These are phyloP conservation scores for Mythimna vitellina DNA, from an alignment of 2,888 invertebrate genomes.

Conservation along the genomic window DNA sequence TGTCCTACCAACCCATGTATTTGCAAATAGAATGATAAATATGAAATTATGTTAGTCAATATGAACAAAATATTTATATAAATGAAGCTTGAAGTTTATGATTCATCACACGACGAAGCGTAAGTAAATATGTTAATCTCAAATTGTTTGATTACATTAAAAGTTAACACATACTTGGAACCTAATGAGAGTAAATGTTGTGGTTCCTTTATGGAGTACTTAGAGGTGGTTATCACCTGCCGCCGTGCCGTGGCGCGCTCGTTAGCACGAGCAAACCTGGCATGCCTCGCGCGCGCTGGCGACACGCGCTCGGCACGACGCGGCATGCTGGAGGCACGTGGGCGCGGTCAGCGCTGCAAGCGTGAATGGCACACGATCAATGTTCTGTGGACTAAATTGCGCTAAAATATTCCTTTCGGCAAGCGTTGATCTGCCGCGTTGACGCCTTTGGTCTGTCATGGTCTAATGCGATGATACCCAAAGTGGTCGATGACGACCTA, in stretches of 20 bases:
- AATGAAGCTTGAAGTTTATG: too few species aligned
- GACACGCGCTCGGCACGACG: constrained; percentile 1
- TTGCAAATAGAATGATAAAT: too few species aligned
- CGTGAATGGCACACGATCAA: not conserved
- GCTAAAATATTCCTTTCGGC: not conserved
- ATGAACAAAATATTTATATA: too few species aligned
- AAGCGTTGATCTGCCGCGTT: too few species aligned
- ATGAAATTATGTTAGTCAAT: too few species aligned
- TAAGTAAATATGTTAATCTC: not conserved
- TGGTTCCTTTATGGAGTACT: constrained; percentile 8
- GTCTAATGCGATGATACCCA: too few species aligned
- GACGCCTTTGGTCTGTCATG: too few species aligned
- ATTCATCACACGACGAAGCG: too few species aligned
- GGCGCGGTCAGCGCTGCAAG: too few species aligned
- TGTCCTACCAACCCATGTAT: too few species aligned
- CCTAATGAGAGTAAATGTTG: constrained; percentile 15
- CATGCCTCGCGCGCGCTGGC: not conserved
- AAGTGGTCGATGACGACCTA: too few species aligned
- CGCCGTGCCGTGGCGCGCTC: constrained; percentile 9
- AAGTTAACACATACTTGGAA: constrained; percentile 29
- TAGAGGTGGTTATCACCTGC: constrained; percentile 30
- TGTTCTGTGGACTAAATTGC: not conserved
- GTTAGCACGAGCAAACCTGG: constrained; percentile 4
- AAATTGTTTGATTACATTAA: constrained; percentile 20
- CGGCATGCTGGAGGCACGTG: too few species aligned